These are phyloP conservation scores for Strix aluco DNA, from an alignment of 2,113 vertebrate genomes.

Conservation along the genomic window DNA sequence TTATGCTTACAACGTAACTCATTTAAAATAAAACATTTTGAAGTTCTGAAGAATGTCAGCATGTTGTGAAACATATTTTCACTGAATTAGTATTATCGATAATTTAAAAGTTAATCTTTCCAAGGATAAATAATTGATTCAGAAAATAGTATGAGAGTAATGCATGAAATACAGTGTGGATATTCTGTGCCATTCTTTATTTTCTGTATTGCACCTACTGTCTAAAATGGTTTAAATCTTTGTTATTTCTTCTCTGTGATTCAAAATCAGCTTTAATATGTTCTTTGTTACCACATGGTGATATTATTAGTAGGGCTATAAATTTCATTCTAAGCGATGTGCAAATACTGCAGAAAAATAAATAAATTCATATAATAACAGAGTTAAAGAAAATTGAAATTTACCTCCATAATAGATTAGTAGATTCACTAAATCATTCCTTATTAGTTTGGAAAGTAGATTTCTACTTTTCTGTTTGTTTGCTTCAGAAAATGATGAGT, in stretches of 20 bases:
- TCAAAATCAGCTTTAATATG: not conserved
- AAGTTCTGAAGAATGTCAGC: not conserved
- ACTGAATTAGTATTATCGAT: constrained; percentile 62
- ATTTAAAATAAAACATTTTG: constrained; percentile 64
- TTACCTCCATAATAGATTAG: not conserved
- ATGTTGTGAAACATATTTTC: constrained; percentile 61
- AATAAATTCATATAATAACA: not conserved
- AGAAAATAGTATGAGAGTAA: constrained; percentile 55
- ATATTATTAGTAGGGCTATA: not conserved
- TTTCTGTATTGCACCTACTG: constrained; percentile 16
- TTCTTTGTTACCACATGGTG: not conserved
- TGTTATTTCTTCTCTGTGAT: not conserved
- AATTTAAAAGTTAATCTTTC: constrained; percentile 74
- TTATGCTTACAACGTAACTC: constrained; percentile 14
- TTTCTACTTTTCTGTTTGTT: not conserved
- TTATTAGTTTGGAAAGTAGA: not conserved
- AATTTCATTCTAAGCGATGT: constrained; percentile 9
- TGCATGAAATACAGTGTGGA: constrained; percentile 36
- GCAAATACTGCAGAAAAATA: constrained; percentile 3
- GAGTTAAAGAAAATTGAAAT: not conserved
- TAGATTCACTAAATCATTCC: not conserved
- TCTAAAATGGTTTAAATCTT: constrained; percentile 38
- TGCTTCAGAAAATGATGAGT: constrained; percentile 4
- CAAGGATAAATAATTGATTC: constrained; percentile 53
- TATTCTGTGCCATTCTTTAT: constrained; percentile 54